Evolutionary conservation across 2,888 invertebrate genomes (phyloP), one percentile per base, ranked within the genome.

Genomic region (Meganola albula): DNA sequence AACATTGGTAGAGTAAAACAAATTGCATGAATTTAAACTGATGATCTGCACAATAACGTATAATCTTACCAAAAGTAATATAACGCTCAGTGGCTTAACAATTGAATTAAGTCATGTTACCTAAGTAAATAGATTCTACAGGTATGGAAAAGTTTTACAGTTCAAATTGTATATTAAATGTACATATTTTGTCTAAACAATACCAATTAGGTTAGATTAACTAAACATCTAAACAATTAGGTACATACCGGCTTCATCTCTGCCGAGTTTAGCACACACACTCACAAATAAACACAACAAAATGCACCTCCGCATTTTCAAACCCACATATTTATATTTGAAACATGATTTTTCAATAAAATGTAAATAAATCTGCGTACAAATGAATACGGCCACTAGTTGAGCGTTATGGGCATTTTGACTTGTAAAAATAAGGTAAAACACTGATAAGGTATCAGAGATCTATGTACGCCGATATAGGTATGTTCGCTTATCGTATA

Each of bases 361-460:
- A 20, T 20, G 8, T 33, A 45, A 30, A 13, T 20, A 29, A 21
- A 27, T 24, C 14, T 48, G 34, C 31, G 42, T 40, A 48, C 42
- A 36, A 7, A n/a, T n/a, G n/a, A 14, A 33, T 32, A 37, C 46
- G 16, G 36, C 40, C 40, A 40, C 40, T 27, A 33, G 35, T 27
- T 32, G 39, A 21, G 40, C 43, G 47, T 44, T 53, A 37, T 51
- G 46, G 41, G 44, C 48, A 59, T 59, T 55, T 63, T 63, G 50
- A 55, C 60, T 55, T 56, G 31, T 45, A 61, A 55, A 58, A 67
- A 70, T 64, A 67, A 58, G 43, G 57, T 53, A 50, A n/a, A n/a
- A n/a, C 45, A 49, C 41, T 63, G 75, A 74, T 79, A 77, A 35
- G 57, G 61, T 80, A 80, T 80, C 78, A 68, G 43, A 59, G 71